Evolutionary conservation across 2,797 vertebrate species (phyloP).

Genomic region (Steatocranus sp.): DNA sequence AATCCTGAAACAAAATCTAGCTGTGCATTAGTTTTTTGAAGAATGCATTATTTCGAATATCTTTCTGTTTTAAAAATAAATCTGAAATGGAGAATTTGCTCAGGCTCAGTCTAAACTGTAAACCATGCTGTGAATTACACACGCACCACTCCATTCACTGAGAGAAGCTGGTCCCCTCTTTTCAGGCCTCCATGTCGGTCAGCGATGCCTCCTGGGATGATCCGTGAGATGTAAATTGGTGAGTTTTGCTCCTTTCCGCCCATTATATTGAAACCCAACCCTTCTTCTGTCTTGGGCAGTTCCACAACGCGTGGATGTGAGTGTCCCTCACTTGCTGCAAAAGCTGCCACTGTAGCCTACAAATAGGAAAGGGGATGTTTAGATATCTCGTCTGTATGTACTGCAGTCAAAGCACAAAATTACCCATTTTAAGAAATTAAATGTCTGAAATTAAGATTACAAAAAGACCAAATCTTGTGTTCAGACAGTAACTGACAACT

Average conservation of each 20-base stretch:
- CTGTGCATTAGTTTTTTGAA: not conserved
- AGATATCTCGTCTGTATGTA: not conserved
- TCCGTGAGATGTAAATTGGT: slow-evolving; percentile 96
- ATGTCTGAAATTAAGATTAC: not conserved
- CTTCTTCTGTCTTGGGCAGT: slow-evolving; percentile 97
- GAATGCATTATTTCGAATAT: not conserved
- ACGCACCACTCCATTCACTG: slow-evolving; percentile 96
- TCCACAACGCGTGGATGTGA: slow-evolving; percentile 97
- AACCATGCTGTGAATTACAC: not conserved
- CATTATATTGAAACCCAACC: slow-evolving; percentile 98
- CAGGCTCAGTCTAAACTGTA: not conserved
- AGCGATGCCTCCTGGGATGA: slow-evolving; percentile 95
- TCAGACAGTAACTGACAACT: not conserved
- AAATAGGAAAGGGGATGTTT: not conserved
- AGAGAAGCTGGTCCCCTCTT: slow-evolving; percentile 96
- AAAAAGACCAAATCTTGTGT: not conserved
- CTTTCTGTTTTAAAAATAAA: not conserved
- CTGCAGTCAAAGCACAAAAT: not conserved
- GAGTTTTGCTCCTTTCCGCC: slow-evolving; percentile 99
- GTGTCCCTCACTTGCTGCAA: slow-evolving; percentile 98
- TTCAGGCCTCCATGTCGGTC: slow-evolving; percentile 96
- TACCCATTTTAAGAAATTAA: not conserved
- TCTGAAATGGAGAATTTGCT: not conserved
- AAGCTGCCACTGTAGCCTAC: slow-evolving; percentile 95
- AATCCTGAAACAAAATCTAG: not conserved